Conservation (phyloP, 37 sponge, comb jelly and placozoan genomes). For the Oopsacas minuta region DNA sequence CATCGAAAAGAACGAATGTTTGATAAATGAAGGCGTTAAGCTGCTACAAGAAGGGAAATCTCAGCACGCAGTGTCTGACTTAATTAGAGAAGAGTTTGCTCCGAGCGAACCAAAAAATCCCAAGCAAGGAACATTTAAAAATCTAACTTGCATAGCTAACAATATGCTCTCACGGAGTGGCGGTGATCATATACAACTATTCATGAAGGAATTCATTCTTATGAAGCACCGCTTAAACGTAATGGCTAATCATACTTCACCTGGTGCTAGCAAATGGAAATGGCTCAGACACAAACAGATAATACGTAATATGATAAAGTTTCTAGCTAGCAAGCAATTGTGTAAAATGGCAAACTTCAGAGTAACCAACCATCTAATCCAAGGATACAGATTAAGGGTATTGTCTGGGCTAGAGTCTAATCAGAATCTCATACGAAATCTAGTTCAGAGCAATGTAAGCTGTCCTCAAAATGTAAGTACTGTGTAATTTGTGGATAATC, state of each 20-base stretch:
- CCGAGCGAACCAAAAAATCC: background rate
- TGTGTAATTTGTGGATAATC: no score
- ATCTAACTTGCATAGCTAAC: background rate
- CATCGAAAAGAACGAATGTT: background rate
- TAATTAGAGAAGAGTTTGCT: background rate
- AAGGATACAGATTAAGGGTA: background rate
- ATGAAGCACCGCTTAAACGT: background rate
- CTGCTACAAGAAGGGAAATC: constrained; percentile 1
- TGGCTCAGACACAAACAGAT: constrained; percentile 10
- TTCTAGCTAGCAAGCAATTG: background rate
- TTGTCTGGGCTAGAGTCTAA: background rate
- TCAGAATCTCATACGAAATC: background rate
- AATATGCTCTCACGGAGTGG: background rate
- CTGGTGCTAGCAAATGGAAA: background rate
- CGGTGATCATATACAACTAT: background rate
- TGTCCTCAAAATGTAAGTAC: background rate
- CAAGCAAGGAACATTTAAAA: background rate
- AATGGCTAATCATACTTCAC: background rate
- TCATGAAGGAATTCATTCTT: background rate
- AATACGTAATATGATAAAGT: background rate
- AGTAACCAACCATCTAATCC: background rate
- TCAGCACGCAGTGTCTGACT: background rate
- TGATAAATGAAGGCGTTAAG: constrained; percentile 8
- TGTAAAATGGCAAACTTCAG: constrained; percentile 9
- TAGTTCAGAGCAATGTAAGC: background rate